These are phyloP conservation scores for Dissostichus mawsoni DNA, from an alignment of 2,113 vertebrate genomes.

Conservation along the genomic window DNA sequence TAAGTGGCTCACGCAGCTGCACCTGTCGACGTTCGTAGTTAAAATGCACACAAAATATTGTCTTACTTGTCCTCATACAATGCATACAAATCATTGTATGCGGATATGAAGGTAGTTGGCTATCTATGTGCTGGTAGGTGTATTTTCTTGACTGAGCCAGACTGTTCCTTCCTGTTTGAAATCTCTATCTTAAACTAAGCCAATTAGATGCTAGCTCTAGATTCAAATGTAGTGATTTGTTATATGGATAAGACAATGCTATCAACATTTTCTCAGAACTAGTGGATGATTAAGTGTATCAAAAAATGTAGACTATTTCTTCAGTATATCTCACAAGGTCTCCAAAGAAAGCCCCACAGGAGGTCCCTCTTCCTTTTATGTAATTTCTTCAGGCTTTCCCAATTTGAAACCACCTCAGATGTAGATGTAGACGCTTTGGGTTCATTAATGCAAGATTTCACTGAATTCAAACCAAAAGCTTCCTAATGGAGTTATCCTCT, in stretches of 20 bases:
- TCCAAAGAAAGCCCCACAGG: not conserved
- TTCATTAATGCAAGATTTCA: constrained; percentile 17
- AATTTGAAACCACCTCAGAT: not conserved
- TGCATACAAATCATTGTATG: too few species aligned
- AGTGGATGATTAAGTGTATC: too few species aligned
- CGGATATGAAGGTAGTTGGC: too few species aligned
- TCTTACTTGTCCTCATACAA: too few species aligned
- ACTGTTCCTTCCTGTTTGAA: not conserved
- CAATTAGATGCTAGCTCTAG: constrained; percentile 3
- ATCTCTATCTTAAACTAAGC: not conserved
- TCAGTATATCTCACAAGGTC: not conserved
- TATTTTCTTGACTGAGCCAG: not conserved
- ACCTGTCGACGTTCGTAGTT: too few species aligned
- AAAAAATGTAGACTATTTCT: not conserved
- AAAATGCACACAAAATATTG: too few species aligned
- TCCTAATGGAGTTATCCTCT: constrained; percentile 14
- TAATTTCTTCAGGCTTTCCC: not conserved
- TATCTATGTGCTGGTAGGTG: too few species aligned
- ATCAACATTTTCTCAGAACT: not conserved
- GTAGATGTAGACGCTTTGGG: not conserved
- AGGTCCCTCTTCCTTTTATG: not conserved
- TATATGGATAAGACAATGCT: not conserved
- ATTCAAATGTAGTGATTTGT: not conserved
- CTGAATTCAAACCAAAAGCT: constrained; percentile 14
- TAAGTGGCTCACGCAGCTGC: too few species aligned